Evolutionary conservation across 2,888 invertebrate genomes (phyloP), one percentile per base, ranked within the genome.

Genomic region (Catocala nupta): DNA sequence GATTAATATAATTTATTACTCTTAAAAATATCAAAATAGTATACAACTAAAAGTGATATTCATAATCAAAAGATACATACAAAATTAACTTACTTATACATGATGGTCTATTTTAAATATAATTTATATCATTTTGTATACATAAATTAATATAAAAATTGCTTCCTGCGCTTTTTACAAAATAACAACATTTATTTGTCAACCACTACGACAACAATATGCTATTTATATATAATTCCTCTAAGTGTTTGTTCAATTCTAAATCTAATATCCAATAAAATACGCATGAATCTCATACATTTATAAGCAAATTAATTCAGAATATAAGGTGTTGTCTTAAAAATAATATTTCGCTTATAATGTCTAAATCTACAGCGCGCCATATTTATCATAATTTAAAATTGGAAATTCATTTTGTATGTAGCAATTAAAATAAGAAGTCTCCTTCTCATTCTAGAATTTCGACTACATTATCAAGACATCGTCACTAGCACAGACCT

Each of bases 1-100:
- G 65, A 81, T 81, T 75, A 83, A 71, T 77, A 71, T 73, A 75
- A 65, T 77, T 67, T 61, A 62, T 81, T 86, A 87, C 77, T 82
- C 81, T 85, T 86, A 85, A 64, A 82, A 77, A 75, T 86, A 87
- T 81, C 81, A 81, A 87, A 82, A 83, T 83, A 78, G 58, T 65
- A 73, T 78, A 84, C 65, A 79, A 80, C 74, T 80, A 82, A 80
- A 75, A 70, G 61, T 76, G 73, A 78, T 73, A 73, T 68, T 71
- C 59, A 76, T 78, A 81, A 78, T 70, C 36, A 76, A 80, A 71
- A 68, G 11, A 61, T 71, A 68, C 52, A 74, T 70, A 78, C 52
- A 77, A 77, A 77, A 79, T 68, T 72, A 75, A 76, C 55, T 75
- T 70, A 75, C 36, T 36, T 51, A 51, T 36, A 36, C 71, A 62